phyloP scores from a whole-genome alignment of 2,888 invertebrate species.

The Artemia sinica region DNA sequence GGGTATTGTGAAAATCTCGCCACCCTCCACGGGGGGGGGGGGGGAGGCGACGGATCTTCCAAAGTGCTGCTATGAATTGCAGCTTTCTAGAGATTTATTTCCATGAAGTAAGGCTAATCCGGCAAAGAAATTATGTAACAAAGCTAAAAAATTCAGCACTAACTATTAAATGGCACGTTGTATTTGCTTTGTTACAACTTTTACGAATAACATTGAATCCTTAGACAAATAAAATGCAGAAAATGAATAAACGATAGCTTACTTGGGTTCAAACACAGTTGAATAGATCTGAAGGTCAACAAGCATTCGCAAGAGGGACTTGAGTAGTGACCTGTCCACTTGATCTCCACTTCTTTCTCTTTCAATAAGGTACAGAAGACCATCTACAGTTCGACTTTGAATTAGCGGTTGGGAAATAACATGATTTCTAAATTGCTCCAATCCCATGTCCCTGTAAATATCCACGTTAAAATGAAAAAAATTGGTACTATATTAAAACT shows the following conservation, averaged over 20 bases:
- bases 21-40: no score
- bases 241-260: constrained; percentile 25
- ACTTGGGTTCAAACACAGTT: constrained; percentile 71
- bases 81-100: no score
- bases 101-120: no score
- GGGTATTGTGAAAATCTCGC: no score
- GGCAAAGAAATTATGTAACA: no score
- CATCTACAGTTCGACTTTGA: constrained; percentile 81
- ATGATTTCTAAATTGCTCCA: constrained; percentile 81
- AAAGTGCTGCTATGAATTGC: no score
- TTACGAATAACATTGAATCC: not conserved
- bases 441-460: constrained; percentile 72
- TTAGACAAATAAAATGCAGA: not conserved
- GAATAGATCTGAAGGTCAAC: constrained; percentile 88
- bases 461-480: not conserved
- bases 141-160: not conserved
- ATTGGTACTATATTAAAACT: no score
- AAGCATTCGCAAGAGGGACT: constrained; percentile 84
- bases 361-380: constrained; percentile 75
- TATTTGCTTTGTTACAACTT: not conserved
- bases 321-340: constrained; percentile 77
- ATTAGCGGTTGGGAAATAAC: constrained; percentile 68
- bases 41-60: no score
- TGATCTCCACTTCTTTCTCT: constrained; percentile 83
- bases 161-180: not conserved